These are phyloP conservation scores for Troglohyphantes excavatus DNA, from an alignment of 2,888 invertebrate species.

Conservation along the genomic window DNA sequence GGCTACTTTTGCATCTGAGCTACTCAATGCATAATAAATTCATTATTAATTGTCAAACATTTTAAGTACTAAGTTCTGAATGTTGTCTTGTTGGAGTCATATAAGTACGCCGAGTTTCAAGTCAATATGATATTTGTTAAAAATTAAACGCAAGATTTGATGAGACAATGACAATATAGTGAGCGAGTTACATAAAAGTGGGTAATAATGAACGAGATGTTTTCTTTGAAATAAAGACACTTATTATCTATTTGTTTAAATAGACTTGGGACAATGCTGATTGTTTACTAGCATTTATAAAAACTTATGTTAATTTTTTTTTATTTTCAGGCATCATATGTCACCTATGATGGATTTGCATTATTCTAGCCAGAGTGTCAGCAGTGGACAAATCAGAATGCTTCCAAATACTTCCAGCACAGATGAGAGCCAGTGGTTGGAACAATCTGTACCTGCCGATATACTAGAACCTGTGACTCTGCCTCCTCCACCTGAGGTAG, in stretches of 20 bases:
- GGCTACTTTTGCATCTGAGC: too few relatives aligned
- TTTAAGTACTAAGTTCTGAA: too few relatives aligned
- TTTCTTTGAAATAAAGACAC: background rate
- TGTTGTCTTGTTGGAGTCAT: too few relatives aligned
- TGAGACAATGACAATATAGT: too few relatives aligned
- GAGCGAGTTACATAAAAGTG: too few relatives aligned
- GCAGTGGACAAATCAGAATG: slow-evolving; percentile 84
- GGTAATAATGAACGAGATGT: background rate
- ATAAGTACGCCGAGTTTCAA: too few relatives aligned
- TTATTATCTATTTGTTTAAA: background rate
- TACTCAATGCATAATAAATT: too few relatives aligned
- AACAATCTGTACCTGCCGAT: slow-evolving; percentile 49
- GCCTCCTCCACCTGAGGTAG: slow-evolving; percentile 24
- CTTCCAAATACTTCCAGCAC: slow-evolving; percentile 79
- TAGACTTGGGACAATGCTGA: background rate
- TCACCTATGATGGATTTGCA: slow-evolving; percentile 87
- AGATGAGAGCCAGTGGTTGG: slow-evolving; percentile 65
- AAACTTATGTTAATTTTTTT: background rate
- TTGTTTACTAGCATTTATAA: too few relatives aligned
- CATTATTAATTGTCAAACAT: too few relatives aligned
- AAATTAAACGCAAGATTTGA: too few relatives aligned
- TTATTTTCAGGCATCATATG: slow-evolving; percentile 84
- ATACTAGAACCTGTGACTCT: slow-evolving; percentile 46
- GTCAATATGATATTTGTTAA: too few relatives aligned
- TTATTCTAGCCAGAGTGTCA: slow-evolving; percentile 87